Conservation (phyloP, 2,888 invertebrate species). For the Lampropteryx suffumata region DNA sequence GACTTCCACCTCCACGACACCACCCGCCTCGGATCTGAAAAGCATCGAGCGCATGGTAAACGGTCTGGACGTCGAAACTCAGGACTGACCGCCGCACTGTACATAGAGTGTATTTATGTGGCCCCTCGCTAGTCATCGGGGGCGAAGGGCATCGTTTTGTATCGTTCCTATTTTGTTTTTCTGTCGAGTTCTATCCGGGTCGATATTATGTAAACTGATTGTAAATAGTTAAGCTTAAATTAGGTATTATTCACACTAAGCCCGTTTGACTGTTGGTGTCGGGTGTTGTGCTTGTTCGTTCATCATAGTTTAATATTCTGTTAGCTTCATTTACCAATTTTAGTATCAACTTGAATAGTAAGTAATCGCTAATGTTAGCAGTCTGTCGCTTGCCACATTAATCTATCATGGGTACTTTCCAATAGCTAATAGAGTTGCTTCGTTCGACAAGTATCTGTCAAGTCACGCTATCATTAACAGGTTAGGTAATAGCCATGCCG, state of each 20-base stretch:
- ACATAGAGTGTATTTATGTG: slow-evolving; percentile 78
- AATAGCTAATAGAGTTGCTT: slow-evolving; percentile 5
- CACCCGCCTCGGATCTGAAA: slow-evolving; percentile 92
- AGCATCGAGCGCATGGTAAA: slow-evolving; percentile 99
- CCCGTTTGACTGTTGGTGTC: slow-evolving; percentile 41
- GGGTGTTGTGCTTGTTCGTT: slow-evolving; percentile 33
- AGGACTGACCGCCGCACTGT: slow-evolving; percentile 75
- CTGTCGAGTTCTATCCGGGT: slow-evolving; percentile 79
- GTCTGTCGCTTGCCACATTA: slow-evolving; percentile 11
- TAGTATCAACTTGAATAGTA: slow-evolving; percentile 1
- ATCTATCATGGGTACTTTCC: slow-evolving; percentile 15
- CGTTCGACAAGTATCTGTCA: slow-evolving; percentile 20
- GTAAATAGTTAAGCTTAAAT: slow-evolving; percentile 79
- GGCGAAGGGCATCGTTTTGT: slow-evolving; percentile 67
- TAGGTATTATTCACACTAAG: slow-evolving; percentile 53
- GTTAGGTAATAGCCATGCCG: slow-evolving; percentile 11
- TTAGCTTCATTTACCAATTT: slow-evolving; percentile 6
- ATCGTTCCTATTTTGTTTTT: slow-evolving; percentile 82
- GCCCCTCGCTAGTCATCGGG: slow-evolving; percentile 47
- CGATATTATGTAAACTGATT: slow-evolving; percentile 74
- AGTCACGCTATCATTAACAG: slow-evolving; percentile 16
- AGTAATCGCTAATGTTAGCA: slow-evolving; percentile 2
- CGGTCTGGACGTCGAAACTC: slow-evolving; percentile 93
- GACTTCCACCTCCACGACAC: slow-evolving; percentile 79
- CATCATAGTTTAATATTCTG: slow-evolving; percentile 23